These are phyloP conservation scores for Urocolius indicus DNA, from an alignment of 2,113 vertebrate species.

Conservation along the genomic window DNA sequence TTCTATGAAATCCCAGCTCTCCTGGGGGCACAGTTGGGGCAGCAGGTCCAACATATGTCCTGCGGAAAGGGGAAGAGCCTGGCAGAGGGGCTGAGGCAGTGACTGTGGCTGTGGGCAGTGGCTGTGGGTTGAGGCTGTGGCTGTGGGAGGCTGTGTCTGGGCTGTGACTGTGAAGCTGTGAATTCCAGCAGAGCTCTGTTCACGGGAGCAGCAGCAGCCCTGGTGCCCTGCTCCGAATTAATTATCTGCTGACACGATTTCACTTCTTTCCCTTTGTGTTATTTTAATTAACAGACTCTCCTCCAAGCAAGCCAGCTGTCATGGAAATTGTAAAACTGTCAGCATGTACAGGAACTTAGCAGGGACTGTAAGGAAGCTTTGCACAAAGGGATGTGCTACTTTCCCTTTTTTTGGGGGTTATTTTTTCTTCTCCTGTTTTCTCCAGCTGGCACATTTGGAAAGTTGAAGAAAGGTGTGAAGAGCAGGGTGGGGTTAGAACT, in stretches of 20 bases:
- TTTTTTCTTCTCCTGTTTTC: too few species aligned
- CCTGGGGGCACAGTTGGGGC: not conserved
- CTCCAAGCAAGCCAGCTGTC: constrained; percentile 82
- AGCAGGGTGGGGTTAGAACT: not conserved
- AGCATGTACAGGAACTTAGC: constrained; percentile 75
- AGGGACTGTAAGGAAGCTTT: constrained; percentile 40
- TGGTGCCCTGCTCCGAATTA: constrained; percentile 73
- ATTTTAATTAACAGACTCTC: constrained; percentile 85
- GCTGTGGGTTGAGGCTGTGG: not conserved
- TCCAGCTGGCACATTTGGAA: constrained; percentile 30
- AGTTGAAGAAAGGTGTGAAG: not conserved
- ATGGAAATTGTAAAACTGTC: constrained; percentile 79
- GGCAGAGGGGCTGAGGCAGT: not conserved
- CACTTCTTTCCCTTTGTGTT: constrained; percentile 74
- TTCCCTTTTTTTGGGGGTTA: not conserved
- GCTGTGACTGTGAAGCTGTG: constrained; percentile 1
- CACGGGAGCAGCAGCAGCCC: constrained; percentile 36
- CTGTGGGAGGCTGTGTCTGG: not conserved
- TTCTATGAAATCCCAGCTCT: not conserved
- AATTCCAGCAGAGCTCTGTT: constrained; percentile 67
- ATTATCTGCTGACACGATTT: constrained; percentile 78
- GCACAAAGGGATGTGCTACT: constrained; percentile 60
- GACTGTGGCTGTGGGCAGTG: too few species aligned
- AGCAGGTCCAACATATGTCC: not conserved
- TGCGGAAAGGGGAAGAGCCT: not conserved